phyloP scores from a whole-genome alignment of 64 coral and sea anemone genomes.

The Montipora efflorescens region DNA sequence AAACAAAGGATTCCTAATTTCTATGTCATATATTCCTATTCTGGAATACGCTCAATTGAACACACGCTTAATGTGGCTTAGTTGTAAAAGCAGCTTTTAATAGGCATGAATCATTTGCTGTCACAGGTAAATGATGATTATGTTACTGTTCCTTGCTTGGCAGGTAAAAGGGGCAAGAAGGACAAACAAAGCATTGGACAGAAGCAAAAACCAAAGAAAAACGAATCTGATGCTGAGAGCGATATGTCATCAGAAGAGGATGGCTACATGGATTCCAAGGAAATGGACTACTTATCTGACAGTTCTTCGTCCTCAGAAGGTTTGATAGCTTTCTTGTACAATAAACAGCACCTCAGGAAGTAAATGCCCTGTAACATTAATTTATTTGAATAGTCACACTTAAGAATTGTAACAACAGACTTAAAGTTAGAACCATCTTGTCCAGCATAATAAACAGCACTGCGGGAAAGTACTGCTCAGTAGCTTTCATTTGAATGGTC shows the following conservation, averaged over 20 bases:
- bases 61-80: no score
- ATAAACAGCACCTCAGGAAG: not conserved
- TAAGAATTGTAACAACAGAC: not conserved
- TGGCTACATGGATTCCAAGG: constrained; percentile 96
- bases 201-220: constrained; percentile 77
- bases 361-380: no score
- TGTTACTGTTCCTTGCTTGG: not conserved
- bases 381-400: constrained; percentile 4
- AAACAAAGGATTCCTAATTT: no score
- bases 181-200: constrained; percentile 49
- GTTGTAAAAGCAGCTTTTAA: no score
- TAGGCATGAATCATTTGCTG: not conserved
- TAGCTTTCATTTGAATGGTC: no score
- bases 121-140: not conserved
- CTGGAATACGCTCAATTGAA: no score
- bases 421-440: not conserved
- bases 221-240: constrained; percentile 86
- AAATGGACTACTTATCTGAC: constrained; percentile 92
- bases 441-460: no score
- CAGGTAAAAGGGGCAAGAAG: constrained; percentile 37
- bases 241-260: constrained; percentile 88
- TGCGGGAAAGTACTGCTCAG: not conserved
- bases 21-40: no score
- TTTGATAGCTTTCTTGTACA: not conserved
- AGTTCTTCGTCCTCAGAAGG: constrained; percentile 79